Conservation (phyloP, 1,140 invertebrate species). For the Hylaeus anthracinus region DNA sequence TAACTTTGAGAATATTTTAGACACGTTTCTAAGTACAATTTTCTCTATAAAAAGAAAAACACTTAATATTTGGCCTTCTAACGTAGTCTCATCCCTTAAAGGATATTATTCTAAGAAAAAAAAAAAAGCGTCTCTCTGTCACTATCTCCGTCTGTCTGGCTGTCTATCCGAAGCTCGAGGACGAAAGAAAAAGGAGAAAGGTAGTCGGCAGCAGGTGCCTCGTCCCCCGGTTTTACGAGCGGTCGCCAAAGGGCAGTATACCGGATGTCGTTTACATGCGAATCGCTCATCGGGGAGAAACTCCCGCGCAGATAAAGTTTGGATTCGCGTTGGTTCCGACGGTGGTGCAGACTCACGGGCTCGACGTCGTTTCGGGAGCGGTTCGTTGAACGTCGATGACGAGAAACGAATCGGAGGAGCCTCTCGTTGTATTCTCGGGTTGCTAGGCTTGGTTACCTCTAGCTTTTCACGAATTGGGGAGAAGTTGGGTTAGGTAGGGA, state of each 20-base stretch:
- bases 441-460: neutral
- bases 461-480: too few species aligned
- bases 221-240: constrained; percentile 56
- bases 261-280: constrained; percentile 67
- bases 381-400: constrained; percentile 21
- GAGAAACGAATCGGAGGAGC: neutral
- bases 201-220: constrained; percentile 28
- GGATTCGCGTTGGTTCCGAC: constrained; percentile 48
- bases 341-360: constrained; percentile 24
- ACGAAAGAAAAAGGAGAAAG: neutral
- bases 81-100: too few species aligned
- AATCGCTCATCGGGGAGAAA: constrained; percentile 67
- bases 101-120: too few species aligned
- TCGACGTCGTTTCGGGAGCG: constrained; percentile 20
- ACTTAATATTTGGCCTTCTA: too few species aligned
- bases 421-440: neutral
- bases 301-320: constrained; percentile 61
- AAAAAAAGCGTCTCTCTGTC: neutral
- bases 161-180: neutral
- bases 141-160: neutral
- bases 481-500: too few species aligned
- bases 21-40: too few species aligned
- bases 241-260: constrained; percentile 68
- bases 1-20: too few species aligned
- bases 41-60: too few species aligned